Base-by-base conservation (phyloP, 92 coral and sea anemone genomes). In the Parazoanthus darwini region DNA sequence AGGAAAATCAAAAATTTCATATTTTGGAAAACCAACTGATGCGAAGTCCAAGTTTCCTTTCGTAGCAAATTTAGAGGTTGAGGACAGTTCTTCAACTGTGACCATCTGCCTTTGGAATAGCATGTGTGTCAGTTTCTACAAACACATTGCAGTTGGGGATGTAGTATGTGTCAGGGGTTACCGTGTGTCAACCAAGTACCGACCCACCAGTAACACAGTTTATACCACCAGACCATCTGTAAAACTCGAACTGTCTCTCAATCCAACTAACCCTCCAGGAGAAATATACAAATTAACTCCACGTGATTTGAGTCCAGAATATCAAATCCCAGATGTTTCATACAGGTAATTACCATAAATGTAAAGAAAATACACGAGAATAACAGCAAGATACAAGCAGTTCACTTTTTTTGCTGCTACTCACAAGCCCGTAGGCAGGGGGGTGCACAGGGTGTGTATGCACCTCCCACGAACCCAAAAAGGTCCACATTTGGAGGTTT, bases 11-110 rank as follows among this genome's bases (percentile, higher is more conserved):
- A 89, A 92, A 88, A n/a, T 92, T 5, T 82, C 88, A 50, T 90
- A 82, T 89, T 92, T 87, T 51, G 93, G 93, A n/a, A 92, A 91
- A 85, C 87, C 93, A 68, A 50, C 86, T 8, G 93, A 92, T 78
- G 76, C 83, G n/a, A 92, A 82, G 18, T 59, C 82, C 26, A 89
- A 79, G 70, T 92, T 89, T 56, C 94, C 94, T 37, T 90, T 86
- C 50, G 92, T 89, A 22, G 92, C 88, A 18, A 89, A 86, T 70
- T 23, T 92, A 38, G 89, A 81, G 37, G 73, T 92, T 26, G 94
- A 89, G 56, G 94, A 92, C 67, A 77, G 86, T 16, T 85, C 94
- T 37, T 89, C 78, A 8, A 82, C 88, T 54, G 90, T 89, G 4
- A 50, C 90, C 16, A 74, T 92, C 26, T 89, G 94, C 39, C 80